phyloP scores from a whole-genome alignment of 2,888 invertebrate species.

The Ichneumoninae sp. region DNA sequence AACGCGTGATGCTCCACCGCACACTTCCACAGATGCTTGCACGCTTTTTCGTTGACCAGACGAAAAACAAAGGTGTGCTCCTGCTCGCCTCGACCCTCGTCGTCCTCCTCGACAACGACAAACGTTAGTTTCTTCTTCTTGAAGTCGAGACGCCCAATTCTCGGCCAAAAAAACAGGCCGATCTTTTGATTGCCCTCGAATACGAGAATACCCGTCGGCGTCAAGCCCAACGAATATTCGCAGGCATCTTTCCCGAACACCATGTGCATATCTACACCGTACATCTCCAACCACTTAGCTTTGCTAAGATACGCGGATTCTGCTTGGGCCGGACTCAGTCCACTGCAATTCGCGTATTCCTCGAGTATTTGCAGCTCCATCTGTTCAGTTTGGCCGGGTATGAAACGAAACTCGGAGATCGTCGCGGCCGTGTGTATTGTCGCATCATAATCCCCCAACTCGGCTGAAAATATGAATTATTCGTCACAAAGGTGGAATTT shows the following conservation, averaged over 20 bases:
- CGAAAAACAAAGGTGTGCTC: conserved; percentile 99
- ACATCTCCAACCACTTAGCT: conserved; percentile 99
- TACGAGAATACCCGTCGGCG: conserved; percentile 99
- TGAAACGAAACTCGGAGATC: conserved; percentile 99
- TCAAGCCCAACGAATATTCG: conserved; percentile 97
- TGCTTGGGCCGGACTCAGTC: conserved; percentile 97
- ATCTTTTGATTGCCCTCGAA: conserved; percentile 99
- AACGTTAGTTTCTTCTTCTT: conserved; percentile 98
- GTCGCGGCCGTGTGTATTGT: conserved; percentile 96
- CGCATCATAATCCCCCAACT: conserved; percentile 98
- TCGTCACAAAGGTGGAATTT: not conserved
- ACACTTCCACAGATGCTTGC: conserved; percentile 99
- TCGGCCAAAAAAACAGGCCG: conserved; percentile 99
- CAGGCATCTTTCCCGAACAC: conserved; percentile 98
- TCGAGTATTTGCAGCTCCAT: conserved; percentile 97
- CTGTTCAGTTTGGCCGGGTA: conserved; percentile 97
- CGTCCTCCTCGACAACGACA: conserved; percentile 99
- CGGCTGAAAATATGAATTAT: conserved; percentile 88
- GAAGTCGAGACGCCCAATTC: conserved; percentile 98
- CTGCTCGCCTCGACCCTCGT: conserved; percentile 95
- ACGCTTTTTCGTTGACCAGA: conserved; percentile 97
- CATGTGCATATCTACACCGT: conserved; percentile 99
- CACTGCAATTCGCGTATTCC: conserved; percentile 94
- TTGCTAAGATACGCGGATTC: conserved; percentile 98
- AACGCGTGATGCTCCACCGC: conserved; percentile 99